A percentile compares a stretch with the other conserved stretches of the same genome.
These are phyloP conservation scores for Strix aluco DNA, from an alignment of 2,113 vertebrate species.

Conservation along the genomic window DNA sequence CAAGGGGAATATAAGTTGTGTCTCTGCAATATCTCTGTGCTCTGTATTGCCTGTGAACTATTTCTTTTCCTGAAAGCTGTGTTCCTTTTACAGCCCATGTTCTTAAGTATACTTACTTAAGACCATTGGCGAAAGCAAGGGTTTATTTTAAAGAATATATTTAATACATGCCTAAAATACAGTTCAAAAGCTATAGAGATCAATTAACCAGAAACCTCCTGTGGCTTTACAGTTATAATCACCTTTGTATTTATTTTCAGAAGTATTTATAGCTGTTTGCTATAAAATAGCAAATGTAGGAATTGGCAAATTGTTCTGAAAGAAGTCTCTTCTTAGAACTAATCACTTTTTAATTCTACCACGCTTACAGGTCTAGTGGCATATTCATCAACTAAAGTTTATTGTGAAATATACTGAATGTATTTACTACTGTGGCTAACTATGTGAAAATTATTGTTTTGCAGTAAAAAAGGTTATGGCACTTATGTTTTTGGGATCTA, in stretches of 20 bases:
- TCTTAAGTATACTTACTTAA: neutral
- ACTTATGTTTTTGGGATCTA: neutral
- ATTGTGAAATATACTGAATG: constrained; percentile 24
- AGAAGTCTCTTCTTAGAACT: neutral
- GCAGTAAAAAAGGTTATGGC: constrained; percentile 30
- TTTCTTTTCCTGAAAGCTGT: neutral
- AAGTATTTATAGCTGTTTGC: neutral
- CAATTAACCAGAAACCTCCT: neutral
- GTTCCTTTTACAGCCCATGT: neutral
- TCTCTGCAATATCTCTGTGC: constrained; percentile 1
- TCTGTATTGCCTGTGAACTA: neutral
- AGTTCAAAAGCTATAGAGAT: neutral
- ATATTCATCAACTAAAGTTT: constrained; percentile 37
- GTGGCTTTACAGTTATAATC: neutral
- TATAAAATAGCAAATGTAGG: neutral
- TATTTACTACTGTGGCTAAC: constrained; percentile 41
- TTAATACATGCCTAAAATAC: neutral
- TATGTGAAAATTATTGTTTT: constrained; percentile 34
- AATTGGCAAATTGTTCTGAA: neutral
- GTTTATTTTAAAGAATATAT: neutral
- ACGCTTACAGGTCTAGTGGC: neutral
- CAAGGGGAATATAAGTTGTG: neutral
- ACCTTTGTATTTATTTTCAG: neutral
- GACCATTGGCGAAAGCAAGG: neutral
- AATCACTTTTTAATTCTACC: neutral